A percentile compares a stretch with the other conserved stretches of the same genome.
These are phyloP conservation scores for Nezara viridula DNA, from an alignment of 2,888 invertebrate genomes.

Conservation along the genomic window DNA sequence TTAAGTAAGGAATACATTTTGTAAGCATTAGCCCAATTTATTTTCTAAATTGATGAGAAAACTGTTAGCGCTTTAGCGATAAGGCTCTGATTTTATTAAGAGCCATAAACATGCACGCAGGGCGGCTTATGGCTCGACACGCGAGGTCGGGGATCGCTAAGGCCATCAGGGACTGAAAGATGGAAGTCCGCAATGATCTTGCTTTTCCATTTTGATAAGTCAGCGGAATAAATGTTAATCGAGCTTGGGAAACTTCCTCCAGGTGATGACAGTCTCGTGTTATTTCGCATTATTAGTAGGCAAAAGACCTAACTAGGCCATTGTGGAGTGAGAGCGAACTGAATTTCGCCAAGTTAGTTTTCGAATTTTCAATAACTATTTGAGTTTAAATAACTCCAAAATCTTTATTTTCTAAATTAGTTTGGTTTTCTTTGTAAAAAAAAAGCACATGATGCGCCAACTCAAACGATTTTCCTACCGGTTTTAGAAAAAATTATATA, in stretches of 20 bases:
- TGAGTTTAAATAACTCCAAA: no score
- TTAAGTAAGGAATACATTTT: background rate
- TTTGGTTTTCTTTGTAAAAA: no score
- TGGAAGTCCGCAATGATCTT: background rate
- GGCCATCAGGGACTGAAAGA: background rate
- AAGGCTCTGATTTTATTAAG: background rate
- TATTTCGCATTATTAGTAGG: no score
- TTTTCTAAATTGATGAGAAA: background rate
- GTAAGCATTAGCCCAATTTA: background rate
- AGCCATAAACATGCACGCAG: conserved; percentile 4
- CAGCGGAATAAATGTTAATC: background rate
- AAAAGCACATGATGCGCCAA: no score
- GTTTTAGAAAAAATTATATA: no score
- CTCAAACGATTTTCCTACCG: no score
- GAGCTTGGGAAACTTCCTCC: background rate
- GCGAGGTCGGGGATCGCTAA: background rate
- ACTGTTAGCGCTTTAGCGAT: background rate
- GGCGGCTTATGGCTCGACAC: background rate
- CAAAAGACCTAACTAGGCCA: no score
- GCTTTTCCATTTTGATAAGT: background rate
- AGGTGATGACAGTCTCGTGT: background rate
- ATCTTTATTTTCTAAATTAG: no score
- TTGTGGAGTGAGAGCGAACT: no score
- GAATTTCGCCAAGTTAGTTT: no score
- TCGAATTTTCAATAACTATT: no score